Evolutionary conservation across 2,888 invertebrate genomes (phyloP), one percentile per base, ranked within the genome.

Genomic region (Xestia ashworthii): DNA sequence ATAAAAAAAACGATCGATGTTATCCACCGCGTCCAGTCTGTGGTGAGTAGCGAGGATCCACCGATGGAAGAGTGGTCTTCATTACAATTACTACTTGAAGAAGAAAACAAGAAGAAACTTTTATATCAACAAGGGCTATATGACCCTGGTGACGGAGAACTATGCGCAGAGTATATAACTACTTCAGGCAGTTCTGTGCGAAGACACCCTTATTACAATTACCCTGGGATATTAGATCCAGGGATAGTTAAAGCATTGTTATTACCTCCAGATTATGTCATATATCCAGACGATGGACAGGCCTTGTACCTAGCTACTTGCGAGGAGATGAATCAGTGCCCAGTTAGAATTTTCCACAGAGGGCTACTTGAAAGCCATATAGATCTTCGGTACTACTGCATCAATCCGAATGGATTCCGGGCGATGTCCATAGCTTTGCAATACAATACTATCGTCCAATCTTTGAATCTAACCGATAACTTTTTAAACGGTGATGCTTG

Each of bases 1-100:
- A 9, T 70, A 0, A 55, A n/a, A n/a, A 44, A 32, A 22, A n/a
- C 78, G 8, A 8, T 78, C 0, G 62, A 84, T 60, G 67, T 84
- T 44, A 22, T 90, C 25, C 86, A 84, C 74, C 83, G 88, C 73
- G 83, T 87, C 5, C 84, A 87, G 0, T 78, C 87, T 19, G 87
- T 91, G 3, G 90, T 87, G 19, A 93, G 93, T 76, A 94, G 95
- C 0, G 94, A 90, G 66, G 95, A 95, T 0, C 91, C 92, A 32
- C 94, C 95, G 0, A 93, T 91, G 88, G 92, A 93, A 1, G 92
- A 95, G 76, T 95, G 95, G 95, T 92, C 95, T 9, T 96, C 96
- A 0, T 82, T 95, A 3, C 74, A 90, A 5, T 64, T 93, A 4
- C 83, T 86, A 16, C 3, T 77, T 1, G 81, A 89, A 1, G 90